phyloP scores from a whole-genome alignment of 2,888 invertebrate genomes.

The Enoplolaimus lenunculus region DNA sequence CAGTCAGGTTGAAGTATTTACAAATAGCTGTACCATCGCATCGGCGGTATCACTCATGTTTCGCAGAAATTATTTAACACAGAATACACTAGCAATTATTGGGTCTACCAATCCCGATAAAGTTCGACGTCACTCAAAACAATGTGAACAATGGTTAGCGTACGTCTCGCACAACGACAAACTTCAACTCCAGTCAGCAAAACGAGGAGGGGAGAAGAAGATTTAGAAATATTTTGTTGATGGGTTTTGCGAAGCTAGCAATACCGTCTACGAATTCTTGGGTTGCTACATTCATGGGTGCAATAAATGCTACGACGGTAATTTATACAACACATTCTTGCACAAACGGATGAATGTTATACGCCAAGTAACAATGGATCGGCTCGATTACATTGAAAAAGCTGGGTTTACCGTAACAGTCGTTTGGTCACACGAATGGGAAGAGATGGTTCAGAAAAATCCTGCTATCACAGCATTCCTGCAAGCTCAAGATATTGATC shows the following conservation, averaged over 20 bases:
- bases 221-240: not conserved
- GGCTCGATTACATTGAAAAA: not conserved
- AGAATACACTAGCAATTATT: not conserved
- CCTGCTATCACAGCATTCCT: not conserved
- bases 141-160: not conserved
- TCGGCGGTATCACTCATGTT: no score
- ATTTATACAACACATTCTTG: not conserved
- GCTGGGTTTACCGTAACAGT: not conserved
- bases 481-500: not conserved
- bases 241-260: not conserved
- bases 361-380: not conserved
- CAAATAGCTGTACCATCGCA: not conserved
- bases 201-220: not conserved
- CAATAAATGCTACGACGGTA: not conserved
- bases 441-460: not conserved
- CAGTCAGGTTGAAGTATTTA: not conserved
- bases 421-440: not conserved
- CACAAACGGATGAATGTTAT: not conserved
- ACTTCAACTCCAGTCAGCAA: no score
- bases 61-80: constrained; percentile 5
- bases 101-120: not conserved
- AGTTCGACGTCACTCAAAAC: not conserved
- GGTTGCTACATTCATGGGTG: constrained; percentile 2
- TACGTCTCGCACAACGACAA: not conserved
- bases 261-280: not conserved